These are phyloP conservation scores for Lethenteron reissneri DNA, from an alignment of 2,113 vertebrate genomes.

Conservation along the genomic window DNA sequence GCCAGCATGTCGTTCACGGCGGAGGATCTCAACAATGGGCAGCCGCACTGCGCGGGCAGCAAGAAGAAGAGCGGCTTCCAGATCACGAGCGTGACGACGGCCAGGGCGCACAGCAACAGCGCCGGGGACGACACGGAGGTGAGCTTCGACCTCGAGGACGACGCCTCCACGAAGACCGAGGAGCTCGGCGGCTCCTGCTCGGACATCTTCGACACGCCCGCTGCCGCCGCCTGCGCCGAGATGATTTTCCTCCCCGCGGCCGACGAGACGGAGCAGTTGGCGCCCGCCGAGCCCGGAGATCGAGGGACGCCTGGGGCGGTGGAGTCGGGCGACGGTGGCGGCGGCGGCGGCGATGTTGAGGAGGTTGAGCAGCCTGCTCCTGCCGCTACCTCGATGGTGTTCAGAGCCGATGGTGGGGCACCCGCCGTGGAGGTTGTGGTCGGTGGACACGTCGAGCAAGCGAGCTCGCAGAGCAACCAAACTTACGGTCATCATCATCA, in stretches of 20 bases:
- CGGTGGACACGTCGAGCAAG: too few species aligned
- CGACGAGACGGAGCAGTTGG: too few species aligned
- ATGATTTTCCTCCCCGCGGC: background rate
- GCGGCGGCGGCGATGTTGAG: background rate
- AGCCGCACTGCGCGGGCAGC: too few species aligned
- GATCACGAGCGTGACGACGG: conserved; percentile 89
- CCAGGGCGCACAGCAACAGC: conserved; percentile 78
- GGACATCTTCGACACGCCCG: conserved; percentile 19
- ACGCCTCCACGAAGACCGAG: conserved; percentile 13
- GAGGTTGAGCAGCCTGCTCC: background rate
- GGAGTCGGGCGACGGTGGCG: too few species aligned
- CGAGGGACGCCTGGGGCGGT: too few species aligned
- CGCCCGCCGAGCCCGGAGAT: too few species aligned
- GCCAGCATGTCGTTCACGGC: too few species aligned
- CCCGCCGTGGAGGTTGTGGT: too few species aligned
- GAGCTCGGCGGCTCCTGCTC: conserved; percentile 37
- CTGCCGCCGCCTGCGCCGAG: background rate
- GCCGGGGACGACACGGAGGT: conserved; percentile 83
- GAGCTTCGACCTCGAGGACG: conserved; percentile 84
- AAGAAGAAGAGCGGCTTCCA: conserved; percentile 98
- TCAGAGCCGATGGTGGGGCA: background rate
- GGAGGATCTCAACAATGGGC: too few species aligned
- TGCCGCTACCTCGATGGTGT: background rate
- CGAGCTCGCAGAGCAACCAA: too few species aligned
- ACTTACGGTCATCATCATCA: background rate